These are phyloP conservation scores for Cardiocondyla obscurior DNA, from an alignment of 1,140 invertebrate species.

Conservation along the genomic window DNA sequence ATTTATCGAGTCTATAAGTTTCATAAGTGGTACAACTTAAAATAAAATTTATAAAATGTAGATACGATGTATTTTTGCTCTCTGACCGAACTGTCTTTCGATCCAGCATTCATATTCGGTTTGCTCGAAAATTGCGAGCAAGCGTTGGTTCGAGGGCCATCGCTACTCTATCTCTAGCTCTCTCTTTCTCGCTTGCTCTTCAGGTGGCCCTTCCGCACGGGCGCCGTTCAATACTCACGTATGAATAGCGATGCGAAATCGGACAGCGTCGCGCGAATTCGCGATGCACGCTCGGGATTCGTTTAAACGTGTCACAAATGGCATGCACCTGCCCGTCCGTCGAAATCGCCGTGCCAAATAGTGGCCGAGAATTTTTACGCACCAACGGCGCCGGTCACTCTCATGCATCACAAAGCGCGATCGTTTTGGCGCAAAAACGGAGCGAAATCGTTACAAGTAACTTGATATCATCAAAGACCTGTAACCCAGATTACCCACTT, in stretches of 20 bases:
- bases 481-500: not conserved
- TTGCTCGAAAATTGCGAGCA: slow-evolving; percentile 41
- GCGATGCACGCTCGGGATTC: slow-evolving; percentile 50
- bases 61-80: not conserved
- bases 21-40: not conserved
- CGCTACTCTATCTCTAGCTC: slow-evolving; percentile 29
- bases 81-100: not conserved
- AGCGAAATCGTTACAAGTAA: slow-evolving; percentile 14
- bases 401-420: slow-evolving; percentile 16
- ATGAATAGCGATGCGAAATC: slow-evolving; percentile 63
- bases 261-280: slow-evolving; percentile 51
- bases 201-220: slow-evolving; percentile 40
- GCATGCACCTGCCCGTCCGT: slow-evolving; percentile 55
- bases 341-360: slow-evolving; percentile 27
- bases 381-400: not conserved
- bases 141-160: slow-evolving; percentile 40
- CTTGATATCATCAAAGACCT: not conserved
- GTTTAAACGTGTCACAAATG: slow-evolving; percentile 64
- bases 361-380: slow-evolving; percentile 48
- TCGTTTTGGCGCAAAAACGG: slow-evolving; percentile 36
- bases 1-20: not conserved
- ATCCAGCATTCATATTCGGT: slow-evolving; percentile 15
- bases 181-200: slow-evolving; percentile 1
- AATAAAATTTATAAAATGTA: slow-evolving; percentile 17
- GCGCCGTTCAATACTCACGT: slow-evolving; percentile 52